phyloP scores from a whole-genome alignment of 2,113 vertebrate species.

The Panthera tigris region DNA sequence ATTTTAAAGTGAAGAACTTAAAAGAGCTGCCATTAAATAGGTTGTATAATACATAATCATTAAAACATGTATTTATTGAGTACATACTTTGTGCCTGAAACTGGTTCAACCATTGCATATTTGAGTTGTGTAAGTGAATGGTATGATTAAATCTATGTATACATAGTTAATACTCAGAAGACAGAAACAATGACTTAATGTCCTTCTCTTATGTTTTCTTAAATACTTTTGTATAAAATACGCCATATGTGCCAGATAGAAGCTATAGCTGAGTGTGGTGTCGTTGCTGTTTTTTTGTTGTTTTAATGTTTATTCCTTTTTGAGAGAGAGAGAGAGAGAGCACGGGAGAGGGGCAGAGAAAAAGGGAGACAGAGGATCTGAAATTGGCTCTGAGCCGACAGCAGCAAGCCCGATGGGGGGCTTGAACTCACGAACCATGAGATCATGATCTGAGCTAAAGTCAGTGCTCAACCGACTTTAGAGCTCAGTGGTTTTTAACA shows the following conservation, averaged over 20 bases:
- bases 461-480: no score
- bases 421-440: no score
- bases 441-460: no score
- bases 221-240: background rate
- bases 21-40: background rate
- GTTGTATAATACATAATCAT: background rate
- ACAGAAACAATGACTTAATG: background rate
- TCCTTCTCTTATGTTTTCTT: background rate
- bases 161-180: background rate
- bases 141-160: background rate
- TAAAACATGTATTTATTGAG: constrained; percentile 4
- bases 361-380: no score
- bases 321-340: no score
- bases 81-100: background rate
- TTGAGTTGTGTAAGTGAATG: background rate
- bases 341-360: no score
- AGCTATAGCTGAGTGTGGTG: background rate
- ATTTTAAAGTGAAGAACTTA: background rate
- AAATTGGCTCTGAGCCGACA: no score
- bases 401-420: no score
- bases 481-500: background rate
- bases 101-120: background rate
- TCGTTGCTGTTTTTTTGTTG: no score
- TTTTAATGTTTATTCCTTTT: no score
- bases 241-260: no score